These are phyloP conservation scores for Phortica okadai DNA, from an alignment of 2,888 invertebrate species.

Conservation along the genomic window DNA sequence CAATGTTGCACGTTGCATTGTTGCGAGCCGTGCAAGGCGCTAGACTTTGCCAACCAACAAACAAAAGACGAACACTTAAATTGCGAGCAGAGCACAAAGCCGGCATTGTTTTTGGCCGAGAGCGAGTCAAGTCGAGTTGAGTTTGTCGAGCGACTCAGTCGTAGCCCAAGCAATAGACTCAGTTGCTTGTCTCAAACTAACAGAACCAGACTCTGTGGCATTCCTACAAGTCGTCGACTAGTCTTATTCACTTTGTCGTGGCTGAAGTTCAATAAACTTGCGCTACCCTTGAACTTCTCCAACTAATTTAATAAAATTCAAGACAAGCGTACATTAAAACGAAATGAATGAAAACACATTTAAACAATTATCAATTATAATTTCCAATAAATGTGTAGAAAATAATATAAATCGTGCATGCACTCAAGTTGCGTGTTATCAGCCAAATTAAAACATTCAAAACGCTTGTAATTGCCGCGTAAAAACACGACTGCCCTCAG, in stretches of 20 bases:
- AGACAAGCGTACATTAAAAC: slow-evolving; percentile 14
- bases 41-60: slow-evolving; percentile 24
- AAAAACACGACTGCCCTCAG: neutral
- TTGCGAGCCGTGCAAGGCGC: slow-evolving; percentile 32
- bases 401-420: slow-evolving; percentile 24
- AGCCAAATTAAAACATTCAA: slow-evolving; percentile 65
- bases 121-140: neutral
- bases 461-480: slow-evolving; percentile 61
- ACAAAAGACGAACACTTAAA: slow-evolving; percentile 42
- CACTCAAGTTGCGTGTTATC: slow-evolving; percentile 48
- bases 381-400: slow-evolving; percentile 25
- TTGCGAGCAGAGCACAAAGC: slow-evolving; percentile 22
- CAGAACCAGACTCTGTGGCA: no score
- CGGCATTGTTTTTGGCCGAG: slow-evolving; percentile 14
- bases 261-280: slow-evolving; percentile 44
- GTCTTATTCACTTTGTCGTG: neutral
- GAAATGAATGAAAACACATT: slow-evolving; percentile 1
- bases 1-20: slow-evolving; percentile 55
- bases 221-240: no score
- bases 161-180: neutral
- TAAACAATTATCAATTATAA: slow-evolving; percentile 52
- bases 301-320: neutral
- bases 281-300: slow-evolving; percentile 35
- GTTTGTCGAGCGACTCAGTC: neutral
- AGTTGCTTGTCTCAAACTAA: neutral